phyloP scores from a whole-genome alignment of 1,140 invertebrate species.

The Heliconius nattereri region DNA sequence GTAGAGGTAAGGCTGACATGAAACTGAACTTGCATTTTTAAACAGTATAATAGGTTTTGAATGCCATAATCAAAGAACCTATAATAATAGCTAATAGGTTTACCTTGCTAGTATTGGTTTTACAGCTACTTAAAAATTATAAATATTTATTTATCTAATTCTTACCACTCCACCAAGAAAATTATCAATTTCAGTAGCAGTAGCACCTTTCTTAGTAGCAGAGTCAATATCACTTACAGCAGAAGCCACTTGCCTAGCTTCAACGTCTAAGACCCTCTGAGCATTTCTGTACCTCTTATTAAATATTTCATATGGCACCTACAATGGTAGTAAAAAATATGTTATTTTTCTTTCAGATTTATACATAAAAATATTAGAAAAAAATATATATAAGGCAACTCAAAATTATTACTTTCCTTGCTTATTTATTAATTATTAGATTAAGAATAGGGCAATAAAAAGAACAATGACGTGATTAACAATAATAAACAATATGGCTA shows the following conservation, averaged over 20 bases:
- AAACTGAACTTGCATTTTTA: no score
- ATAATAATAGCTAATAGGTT: no score
- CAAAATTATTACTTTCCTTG: no score
- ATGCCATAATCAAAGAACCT: no score
- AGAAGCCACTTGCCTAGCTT: constrained; percentile 93
- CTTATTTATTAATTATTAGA: no score
- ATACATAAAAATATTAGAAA: no score
- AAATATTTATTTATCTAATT: neutral
- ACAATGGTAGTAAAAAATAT: neutral
- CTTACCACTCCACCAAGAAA: constrained; percentile 91
- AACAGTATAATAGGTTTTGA: no score
- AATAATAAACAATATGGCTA: constrained; percentile 4
- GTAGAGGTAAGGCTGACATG: no score
- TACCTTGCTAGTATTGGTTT: no score
- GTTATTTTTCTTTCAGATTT: neutral
- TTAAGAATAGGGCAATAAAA: neutral
- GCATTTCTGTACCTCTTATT: constrained; percentile 98
- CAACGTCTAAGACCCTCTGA: constrained; percentile 96
- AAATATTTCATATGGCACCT: constrained; percentile 98
- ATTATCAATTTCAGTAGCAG: constrained; percentile 87
- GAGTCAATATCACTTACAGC: constrained; percentile 90
- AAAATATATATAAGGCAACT: no score
- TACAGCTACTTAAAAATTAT: no score
- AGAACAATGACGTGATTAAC: constrained; percentile 7
- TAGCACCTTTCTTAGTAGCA: constrained; percentile 81